Percentiles rank a stretch among this genome's conserved stretches.
phyloP scores from a whole-genome alignment of 2,797 vertebrate species.

The Megaceryle alcyon region DNA sequence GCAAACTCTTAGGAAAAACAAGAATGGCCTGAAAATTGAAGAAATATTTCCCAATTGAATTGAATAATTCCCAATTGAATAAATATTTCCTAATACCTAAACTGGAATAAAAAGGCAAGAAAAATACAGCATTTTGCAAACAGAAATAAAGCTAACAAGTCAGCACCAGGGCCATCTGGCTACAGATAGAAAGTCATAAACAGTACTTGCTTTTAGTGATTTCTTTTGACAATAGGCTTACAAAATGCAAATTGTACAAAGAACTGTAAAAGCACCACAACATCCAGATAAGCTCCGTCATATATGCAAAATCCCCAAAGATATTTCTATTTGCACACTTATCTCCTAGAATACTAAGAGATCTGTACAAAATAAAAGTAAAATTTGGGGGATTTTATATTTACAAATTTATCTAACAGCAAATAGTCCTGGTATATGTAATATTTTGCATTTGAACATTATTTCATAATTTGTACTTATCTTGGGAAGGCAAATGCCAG shows the following conservation, averaged over 20 bases:
- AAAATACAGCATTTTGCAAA: not conserved
- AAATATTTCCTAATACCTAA: not conserved
- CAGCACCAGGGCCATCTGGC: not conserved
- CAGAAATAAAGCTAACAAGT: not conserved
- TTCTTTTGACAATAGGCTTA: not conserved
- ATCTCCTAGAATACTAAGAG: not conserved
- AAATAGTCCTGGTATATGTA: not conserved
- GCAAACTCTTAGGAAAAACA: not conserved
- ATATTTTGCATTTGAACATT: not conserved
- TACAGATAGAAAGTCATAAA: not conserved
- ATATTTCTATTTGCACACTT: not conserved
- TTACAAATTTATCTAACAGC: not conserved
- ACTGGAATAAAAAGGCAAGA: not conserved
- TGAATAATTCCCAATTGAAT: too few relatives aligned
- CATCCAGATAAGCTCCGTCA: not conserved
- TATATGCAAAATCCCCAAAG: not conserved
- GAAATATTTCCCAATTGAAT: too few relatives aligned
- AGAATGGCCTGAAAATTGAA: fast-evolving
- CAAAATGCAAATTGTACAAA: not conserved
- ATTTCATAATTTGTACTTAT: not conserved
- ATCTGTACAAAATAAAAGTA: not conserved
- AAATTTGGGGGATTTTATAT: fast-evolving
- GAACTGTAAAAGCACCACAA: not conserved
- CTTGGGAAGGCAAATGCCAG: not conserved
- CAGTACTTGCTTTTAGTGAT: not conserved